Evolutionary conservation across 1,140 invertebrate species (phyloP).

Genomic region (Anthonomus grandis): DNA sequence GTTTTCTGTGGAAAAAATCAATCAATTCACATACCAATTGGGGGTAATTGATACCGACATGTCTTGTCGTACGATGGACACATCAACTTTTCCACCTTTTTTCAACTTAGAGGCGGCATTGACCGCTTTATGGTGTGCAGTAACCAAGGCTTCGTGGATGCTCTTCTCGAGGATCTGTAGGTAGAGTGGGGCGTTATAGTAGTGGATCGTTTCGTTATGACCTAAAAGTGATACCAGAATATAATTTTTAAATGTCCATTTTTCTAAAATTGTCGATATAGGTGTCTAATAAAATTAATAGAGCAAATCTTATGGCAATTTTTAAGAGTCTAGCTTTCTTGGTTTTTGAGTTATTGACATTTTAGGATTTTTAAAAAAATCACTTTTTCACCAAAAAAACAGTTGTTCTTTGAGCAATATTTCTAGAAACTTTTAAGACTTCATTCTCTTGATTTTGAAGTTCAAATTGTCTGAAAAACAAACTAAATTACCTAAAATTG

Average conservation of each 20-base stretch:
- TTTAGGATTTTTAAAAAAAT: neutral
- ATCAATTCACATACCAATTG: neutral
- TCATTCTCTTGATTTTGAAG: neutral
- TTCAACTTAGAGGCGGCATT: conserved; percentile 8
- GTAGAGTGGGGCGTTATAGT: conserved; percentile 69
- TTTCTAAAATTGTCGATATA: too few relatives aligned
- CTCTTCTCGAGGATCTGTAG: conserved; percentile 66
- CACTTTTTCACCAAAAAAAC: neutral
- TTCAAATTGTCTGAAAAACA: too few relatives aligned
- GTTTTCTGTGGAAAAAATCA: conserved; percentile 7
- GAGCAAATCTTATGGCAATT: too few relatives aligned
- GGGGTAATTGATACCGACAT: too few relatives aligned
- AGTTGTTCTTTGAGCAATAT: neutral
- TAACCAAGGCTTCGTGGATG: conserved; percentile 53
- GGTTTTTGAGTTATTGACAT: neutral
- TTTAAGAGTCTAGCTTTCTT: too few relatives aligned
- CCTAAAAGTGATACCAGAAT: conserved; percentile 41
- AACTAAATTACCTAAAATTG: too few relatives aligned
- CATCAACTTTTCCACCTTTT: neutral
- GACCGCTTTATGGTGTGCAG: conserved; percentile 50
- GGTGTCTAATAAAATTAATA: too few relatives aligned
- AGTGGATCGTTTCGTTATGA: conserved; percentile 60
- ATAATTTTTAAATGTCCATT: neutral
- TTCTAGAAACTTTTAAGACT: neutral
- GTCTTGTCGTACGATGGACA: conserved; percentile 8